phyloP scores from a whole-genome alignment of 30 jellyfish, hydroid and myxozoan genomes.

The Calvadosia cruxmelitensis region DNA sequence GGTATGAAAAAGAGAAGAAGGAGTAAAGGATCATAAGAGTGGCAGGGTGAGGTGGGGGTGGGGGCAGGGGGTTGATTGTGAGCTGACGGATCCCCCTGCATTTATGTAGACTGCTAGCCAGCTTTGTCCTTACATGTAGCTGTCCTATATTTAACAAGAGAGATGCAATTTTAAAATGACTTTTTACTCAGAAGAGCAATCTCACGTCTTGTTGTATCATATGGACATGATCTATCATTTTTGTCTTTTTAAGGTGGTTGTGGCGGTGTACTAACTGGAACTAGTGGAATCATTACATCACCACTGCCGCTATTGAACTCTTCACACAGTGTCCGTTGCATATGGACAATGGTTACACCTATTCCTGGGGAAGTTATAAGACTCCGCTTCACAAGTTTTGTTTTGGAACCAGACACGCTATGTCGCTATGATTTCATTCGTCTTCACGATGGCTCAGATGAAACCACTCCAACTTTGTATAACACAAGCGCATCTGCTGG shows the following conservation, averaged over 20 bases:
- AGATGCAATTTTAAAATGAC: no score
- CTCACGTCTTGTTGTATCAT: no score
- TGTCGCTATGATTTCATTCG: slow-evolving; percentile 45
- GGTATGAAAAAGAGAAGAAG: no score
- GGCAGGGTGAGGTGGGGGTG: no score
- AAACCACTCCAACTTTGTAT: slow-evolving; percentile 22
- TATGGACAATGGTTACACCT: slow-evolving; percentile 38
- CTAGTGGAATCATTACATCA: slow-evolving; percentile 18
- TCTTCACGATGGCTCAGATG: slow-evolving; percentile 50
- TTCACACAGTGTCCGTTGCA: slow-evolving; percentile 46
- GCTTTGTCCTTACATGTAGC: no score
- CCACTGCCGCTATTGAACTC: slow-evolving; percentile 25
- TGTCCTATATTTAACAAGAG: no score
- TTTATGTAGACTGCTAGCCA: no score
- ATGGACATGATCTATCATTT: not conserved
- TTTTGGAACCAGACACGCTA: slow-evolving; percentile 17
- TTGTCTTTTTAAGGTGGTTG: slow-evolving; percentile 10
- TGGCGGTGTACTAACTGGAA: slow-evolving; percentile 42
- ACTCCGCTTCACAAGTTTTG: slow-evolving; percentile 34
- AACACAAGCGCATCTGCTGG: slow-evolving; percentile 20
- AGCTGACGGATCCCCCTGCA: no score
- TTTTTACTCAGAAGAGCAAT: no score
- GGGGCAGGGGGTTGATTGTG: no score
- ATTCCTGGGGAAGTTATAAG: slow-evolving; percentile 16
- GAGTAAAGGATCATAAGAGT: no score